Conservation (phyloP, 1,140 invertebrate species). For the Papilio helenus region DNA sequence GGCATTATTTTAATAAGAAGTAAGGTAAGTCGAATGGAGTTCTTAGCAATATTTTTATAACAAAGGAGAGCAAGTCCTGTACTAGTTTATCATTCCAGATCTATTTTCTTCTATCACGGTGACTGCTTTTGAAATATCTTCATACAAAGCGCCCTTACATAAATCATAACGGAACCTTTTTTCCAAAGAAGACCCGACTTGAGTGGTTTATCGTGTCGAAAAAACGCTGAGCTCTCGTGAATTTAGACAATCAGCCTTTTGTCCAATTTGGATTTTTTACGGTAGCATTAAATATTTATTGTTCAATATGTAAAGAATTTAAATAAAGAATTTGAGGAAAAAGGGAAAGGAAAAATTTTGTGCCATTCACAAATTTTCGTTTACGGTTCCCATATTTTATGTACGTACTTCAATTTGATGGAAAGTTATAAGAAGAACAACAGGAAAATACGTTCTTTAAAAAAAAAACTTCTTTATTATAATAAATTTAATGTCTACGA, state of each 20-base stretch:
- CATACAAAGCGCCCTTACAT: not conserved
- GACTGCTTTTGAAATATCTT: not conserved
- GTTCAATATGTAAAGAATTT: not conserved
- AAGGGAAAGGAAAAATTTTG: not conserved
- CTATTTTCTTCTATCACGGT: not conserved
- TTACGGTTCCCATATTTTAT: not conserved
- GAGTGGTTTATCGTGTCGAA: slow-evolving; percentile 17
- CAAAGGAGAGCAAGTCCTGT: not conserved
- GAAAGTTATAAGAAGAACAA: not conserved
- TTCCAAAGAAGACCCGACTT: not conserved
- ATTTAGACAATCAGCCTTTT: slow-evolving; percentile 5
- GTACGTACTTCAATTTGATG: not conserved
- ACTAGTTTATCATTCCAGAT: slow-evolving; percentile 6
- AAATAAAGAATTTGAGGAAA: not conserved
- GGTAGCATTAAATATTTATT: slow-evolving; percentile 8
- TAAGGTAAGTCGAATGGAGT: not conserved
- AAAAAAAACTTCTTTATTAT: not conserved
- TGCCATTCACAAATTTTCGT: not conserved
- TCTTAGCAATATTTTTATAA: not conserved
- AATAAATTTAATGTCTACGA: not conserved
- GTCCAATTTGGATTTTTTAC: slow-evolving; percentile 2
- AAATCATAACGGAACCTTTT: slow-evolving; percentile 9
- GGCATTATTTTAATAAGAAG: no score
- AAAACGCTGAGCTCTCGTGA: not conserved
- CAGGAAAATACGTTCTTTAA: not conserved